Percentiles rank a stretch among this genome's conserved stretches.
Evolutionary conservation across 2,113 vertebrate genomes (phyloP).

Genomic region (Chlorocebus sabaeus): DNA sequence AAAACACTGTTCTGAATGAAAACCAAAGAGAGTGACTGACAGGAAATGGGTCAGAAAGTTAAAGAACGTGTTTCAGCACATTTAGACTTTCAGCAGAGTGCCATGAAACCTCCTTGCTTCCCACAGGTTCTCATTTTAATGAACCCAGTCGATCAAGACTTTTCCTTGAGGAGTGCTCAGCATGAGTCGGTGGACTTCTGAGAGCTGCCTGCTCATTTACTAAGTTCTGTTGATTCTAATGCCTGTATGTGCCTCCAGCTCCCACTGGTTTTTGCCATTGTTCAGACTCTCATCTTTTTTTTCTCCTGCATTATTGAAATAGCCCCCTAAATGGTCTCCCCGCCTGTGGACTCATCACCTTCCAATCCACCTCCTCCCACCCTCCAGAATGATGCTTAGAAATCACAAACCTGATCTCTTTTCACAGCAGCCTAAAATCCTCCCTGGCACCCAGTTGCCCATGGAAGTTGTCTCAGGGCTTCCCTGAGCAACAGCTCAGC

Average conservation of each 20-base stretch:
- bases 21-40: not conserved
- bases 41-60: conserved; percentile 16
- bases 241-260: not conserved
- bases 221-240: not conserved
- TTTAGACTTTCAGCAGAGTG: not conserved
- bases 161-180: not conserved
- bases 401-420: not conserved
- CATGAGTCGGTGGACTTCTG: not conserved
- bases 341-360: not conserved
- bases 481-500: not conserved
- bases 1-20: rapidly evolving
- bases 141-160: conserved; percentile 48
- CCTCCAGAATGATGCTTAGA: not conserved
- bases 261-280: not conserved
- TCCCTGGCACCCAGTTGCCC: not conserved
- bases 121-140: conserved; percentile 46
- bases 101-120: not conserved
- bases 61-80: not conserved
- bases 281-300: not conserved
- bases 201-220: conserved; percentile 23
- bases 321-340: not conserved
- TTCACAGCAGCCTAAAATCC: not conserved
- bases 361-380: not conserved
- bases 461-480: rapidly evolving
- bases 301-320: conserved; percentile 21